Evolutionary conservation across 2,113 vertebrate genomes (phyloP).

Genomic region (Falcunculus frontatus): DNA sequence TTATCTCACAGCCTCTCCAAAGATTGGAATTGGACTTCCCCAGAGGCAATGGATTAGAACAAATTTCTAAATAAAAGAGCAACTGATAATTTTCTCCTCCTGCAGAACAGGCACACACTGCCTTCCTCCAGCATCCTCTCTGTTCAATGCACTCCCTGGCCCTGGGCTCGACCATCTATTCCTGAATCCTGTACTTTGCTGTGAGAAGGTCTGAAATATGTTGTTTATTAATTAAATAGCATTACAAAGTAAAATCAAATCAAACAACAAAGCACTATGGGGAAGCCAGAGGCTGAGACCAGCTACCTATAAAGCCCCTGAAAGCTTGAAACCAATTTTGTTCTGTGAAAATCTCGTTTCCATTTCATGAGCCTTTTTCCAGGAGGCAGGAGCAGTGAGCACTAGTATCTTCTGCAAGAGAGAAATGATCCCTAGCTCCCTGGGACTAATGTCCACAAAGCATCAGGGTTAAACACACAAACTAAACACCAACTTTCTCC

Average conservation of each 20-base stretch:
- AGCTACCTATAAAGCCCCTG: background rate
- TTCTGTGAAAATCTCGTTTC: background rate
- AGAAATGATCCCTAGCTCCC: background rate
- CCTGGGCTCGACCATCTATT: background rate
- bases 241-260: background rate
- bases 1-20: background rate
- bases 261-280: background rate
- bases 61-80: background rate
- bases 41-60: background rate
- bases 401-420: background rate
- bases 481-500: background rate
- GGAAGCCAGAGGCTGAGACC: background rate
- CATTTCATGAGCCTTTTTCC: background rate
- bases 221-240: background rate
- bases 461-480: background rate
- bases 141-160: background rate
- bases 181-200: background rate
- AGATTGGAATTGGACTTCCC: background rate
- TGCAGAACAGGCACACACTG: background rate
- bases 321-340: background rate
- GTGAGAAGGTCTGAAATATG: background rate
- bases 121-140: background rate
- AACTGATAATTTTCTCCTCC: background rate
- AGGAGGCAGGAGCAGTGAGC: background rate
- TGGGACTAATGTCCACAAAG: background rate